Conservation (phyloP, 2,888 invertebrate species). For the Callimorpha dominula region DNA sequence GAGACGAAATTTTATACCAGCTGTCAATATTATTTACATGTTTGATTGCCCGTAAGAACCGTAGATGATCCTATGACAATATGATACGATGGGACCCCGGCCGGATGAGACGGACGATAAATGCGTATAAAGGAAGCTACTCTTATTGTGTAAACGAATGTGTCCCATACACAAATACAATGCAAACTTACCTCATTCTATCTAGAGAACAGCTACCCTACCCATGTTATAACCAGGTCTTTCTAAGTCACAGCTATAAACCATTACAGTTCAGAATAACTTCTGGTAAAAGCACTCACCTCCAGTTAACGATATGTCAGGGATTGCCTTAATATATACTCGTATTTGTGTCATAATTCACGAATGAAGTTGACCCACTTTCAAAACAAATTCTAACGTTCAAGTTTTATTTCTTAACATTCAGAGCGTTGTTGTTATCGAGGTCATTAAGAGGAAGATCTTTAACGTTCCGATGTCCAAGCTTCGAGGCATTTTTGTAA, state of each 20-base stretch:
- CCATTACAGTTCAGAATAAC: not conserved
- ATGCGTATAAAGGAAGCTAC: no score
- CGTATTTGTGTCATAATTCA: not conserved
- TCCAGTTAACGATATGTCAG: not conserved
- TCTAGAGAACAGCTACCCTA: not conserved
- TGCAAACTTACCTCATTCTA: not conserved
- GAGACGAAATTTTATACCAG: not conserved
- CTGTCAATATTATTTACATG: conserved; percentile 10
- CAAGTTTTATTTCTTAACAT: not conserved
- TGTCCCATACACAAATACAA: no score
- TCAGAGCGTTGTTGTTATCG: not conserved
- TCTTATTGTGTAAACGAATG: no score
- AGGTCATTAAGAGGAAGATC: not conserved
- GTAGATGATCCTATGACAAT: conserved; percentile 5
- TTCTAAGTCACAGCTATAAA: not conserved
- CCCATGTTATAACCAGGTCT: not conserved
- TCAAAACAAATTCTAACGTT: not conserved
- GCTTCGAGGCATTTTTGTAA: not conserved
- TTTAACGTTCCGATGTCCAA: not conserved
- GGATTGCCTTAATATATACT: not conserved
- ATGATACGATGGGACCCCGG: not conserved
- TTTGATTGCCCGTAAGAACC: conserved; percentile 12
- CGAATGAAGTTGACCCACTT: not conserved
- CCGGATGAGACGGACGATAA: no score
- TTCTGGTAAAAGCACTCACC: not conserved